Conservation (phyloP, 2,888 invertebrate species). For the Scaptomyza reducta region DNA sequence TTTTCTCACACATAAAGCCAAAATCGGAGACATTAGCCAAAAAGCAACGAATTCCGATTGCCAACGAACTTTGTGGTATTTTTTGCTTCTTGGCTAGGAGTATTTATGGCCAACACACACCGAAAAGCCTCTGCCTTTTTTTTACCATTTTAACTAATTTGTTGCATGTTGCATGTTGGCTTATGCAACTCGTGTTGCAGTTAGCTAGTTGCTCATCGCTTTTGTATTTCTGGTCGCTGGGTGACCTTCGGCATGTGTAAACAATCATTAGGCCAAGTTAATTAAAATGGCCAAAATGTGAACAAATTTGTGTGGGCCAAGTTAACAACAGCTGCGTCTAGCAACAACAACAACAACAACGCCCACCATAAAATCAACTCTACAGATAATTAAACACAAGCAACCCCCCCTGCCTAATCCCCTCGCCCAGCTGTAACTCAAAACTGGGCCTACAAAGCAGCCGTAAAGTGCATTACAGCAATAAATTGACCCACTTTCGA, state of each 20-base stretch:
- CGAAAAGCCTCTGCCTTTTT: not conserved
- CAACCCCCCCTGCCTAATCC: not conserved
- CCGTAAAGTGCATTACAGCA: slow-evolving; percentile 71
- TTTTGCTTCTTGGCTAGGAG: not conserved
- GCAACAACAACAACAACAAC: slow-evolving; percentile 24
- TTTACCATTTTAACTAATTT: not conserved
- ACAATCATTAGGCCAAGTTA: slow-evolving; percentile 15
- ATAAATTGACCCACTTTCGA: slow-evolving; percentile 80
- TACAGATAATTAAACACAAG: slow-evolving; percentile 67
- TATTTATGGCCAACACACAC: slow-evolving; percentile 60
- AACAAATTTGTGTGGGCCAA: slow-evolving; percentile 9
- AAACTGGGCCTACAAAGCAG: slow-evolving; percentile 37
- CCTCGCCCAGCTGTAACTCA: slow-evolving; percentile 4
- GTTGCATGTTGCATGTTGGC: not conserved
- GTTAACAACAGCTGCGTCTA: not conserved
- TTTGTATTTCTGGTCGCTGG: slow-evolving; percentile 47
- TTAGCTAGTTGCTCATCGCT: slow-evolving; percentile 25
- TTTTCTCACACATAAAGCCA: slow-evolving; percentile 72
- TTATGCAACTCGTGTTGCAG: slow-evolving; percentile 62
- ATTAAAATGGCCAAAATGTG: too few relatives aligned
- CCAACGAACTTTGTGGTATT: not conserved
- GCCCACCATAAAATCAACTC: slow-evolving; percentile 51
- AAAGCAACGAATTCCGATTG: slow-evolving; percentile 46
- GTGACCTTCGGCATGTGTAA: slow-evolving; percentile 58
- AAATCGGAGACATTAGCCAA: slow-evolving; percentile 69